phyloP scores from a whole-genome alignment of 2,113 vertebrate genomes.

The Labeo catla region DNA sequence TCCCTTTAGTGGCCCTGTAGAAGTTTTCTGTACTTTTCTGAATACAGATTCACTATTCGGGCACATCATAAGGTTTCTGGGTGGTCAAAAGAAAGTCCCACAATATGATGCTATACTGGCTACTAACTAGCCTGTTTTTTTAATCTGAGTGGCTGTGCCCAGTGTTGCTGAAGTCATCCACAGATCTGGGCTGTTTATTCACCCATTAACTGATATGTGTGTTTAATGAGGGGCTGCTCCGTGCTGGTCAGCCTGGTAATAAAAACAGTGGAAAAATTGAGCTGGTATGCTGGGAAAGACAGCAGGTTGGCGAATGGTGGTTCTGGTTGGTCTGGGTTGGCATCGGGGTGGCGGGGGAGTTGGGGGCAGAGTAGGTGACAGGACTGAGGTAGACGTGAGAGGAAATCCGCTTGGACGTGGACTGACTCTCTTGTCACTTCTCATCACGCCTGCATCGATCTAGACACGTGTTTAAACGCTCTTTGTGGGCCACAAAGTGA shows the following conservation, averaged over 20 bases:
- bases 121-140: not conserved
- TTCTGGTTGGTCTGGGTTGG: not conserved
- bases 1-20: too few species aligned
- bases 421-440: slow-evolving; percentile 41
- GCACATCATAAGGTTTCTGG: not conserved
- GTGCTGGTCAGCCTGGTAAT: slow-evolving; percentile 11
- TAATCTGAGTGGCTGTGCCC: not conserved
- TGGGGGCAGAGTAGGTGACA: slow-evolving; percentile 37
- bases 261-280: slow-evolving; percentile 42
- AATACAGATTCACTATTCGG: too few species aligned
- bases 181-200: slow-evolving; percentile 47
- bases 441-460: slow-evolving; percentile 27
- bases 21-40: too few species aligned
- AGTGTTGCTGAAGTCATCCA: slow-evolving; percentile 3
- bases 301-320: slow-evolving; percentile 20
- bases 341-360: too few species aligned
- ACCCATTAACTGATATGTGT: slow-evolving; percentile 40
- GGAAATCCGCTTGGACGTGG: slow-evolving; percentile 40
- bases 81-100: not conserved
- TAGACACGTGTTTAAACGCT: slow-evolving; percentile 23
- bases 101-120: not conserved
- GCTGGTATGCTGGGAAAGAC: not conserved
- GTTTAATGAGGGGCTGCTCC: slow-evolving; percentile 33
- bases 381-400: not conserved
- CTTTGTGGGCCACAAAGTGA: not conserved